phyloP scores from a whole-genome alignment of 2,888 invertebrate species.

The Andricus quercusramuli region DNA sequence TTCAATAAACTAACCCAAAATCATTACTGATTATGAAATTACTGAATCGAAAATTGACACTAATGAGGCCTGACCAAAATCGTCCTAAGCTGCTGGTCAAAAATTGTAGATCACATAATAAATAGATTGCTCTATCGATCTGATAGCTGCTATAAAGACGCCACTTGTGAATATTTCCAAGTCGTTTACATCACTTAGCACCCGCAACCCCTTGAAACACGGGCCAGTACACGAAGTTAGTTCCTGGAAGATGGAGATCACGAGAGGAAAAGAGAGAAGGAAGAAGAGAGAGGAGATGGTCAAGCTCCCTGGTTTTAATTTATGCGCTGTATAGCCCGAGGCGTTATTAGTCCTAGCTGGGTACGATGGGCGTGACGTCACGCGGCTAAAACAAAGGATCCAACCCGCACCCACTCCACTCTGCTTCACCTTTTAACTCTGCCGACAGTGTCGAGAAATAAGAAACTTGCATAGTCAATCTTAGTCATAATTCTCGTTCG shows the following conservation, averaged over 20 bases:
- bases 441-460: constrained; percentile 62
- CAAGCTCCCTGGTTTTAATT: constrained; percentile 71
- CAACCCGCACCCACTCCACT: constrained; percentile 65
- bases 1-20: not conserved
- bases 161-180: constrained; percentile 12
- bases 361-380: constrained; percentile 74
- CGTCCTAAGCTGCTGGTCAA: not conserved
- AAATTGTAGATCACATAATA: not conserved
- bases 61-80: not conserved
- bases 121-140: not conserved
- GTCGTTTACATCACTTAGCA: constrained; percentile 2
- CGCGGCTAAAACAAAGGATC: constrained; percentile 76
- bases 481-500: constrained; percentile 44
- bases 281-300: constrained; percentile 44
- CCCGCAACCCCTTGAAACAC: not conserved
- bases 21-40: not conserved
- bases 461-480: constrained; percentile 46
- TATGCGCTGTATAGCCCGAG: constrained; percentile 72
- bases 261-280: not conserved
- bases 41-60: not conserved
- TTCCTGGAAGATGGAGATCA: constrained; percentile 28
- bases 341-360: constrained; percentile 75
- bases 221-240: not conserved
- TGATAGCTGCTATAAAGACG: constrained; percentile 1
- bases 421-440: constrained; percentile 67